A percentile compares a stretch with the other conserved stretches of the same genome.
Evolutionary conservation across 2,888 invertebrate species (phyloP).

Genomic region (Germaria angustata): DNA sequence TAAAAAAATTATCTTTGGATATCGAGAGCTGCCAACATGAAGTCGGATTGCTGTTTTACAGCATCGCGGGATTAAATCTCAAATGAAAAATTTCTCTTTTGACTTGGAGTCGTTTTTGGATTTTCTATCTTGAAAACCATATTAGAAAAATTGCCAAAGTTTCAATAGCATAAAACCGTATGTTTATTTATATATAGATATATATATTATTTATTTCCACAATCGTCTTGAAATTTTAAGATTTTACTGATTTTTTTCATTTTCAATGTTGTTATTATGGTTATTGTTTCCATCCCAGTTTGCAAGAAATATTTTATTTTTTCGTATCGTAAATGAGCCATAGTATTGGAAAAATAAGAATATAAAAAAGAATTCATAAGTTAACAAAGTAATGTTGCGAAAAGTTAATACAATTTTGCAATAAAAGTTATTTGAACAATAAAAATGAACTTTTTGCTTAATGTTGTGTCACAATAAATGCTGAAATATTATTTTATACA

Average conservation of each 20-base stretch:
- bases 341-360: conserved; percentile 19
- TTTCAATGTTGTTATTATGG: background rate
- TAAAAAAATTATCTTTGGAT: too few relatives aligned
- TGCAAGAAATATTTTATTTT: conserved; percentile 22
- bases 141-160: too few relatives aligned
- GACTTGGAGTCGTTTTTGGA: too few relatives aligned
- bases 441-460: too few relatives aligned
- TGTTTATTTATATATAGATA: background rate
- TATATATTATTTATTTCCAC: background rate
- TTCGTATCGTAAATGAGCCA: conserved; percentile 47
- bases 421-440: conserved; percentile 21
- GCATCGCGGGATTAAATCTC: too few relatives aligned
- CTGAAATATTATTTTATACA: too few relatives aligned
- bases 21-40: too few relatives aligned
- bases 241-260: conserved; percentile 26
- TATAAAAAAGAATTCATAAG: conserved; percentile 19
- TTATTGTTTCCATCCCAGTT: conserved; percentile 26
- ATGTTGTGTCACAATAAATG: too few relatives aligned
- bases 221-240: conserved; percentile 39
- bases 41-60: too few relatives aligned
- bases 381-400: conserved; percentile 40
- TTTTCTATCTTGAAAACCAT: too few relatives aligned
- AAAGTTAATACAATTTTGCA: conserved; percentile 33
- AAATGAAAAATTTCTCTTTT: too few relatives aligned
- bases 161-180: background rate